These are phyloP conservation scores for Pelosia muscerda DNA, from an alignment of 2,888 invertebrate genomes.

Conservation along the genomic window DNA sequence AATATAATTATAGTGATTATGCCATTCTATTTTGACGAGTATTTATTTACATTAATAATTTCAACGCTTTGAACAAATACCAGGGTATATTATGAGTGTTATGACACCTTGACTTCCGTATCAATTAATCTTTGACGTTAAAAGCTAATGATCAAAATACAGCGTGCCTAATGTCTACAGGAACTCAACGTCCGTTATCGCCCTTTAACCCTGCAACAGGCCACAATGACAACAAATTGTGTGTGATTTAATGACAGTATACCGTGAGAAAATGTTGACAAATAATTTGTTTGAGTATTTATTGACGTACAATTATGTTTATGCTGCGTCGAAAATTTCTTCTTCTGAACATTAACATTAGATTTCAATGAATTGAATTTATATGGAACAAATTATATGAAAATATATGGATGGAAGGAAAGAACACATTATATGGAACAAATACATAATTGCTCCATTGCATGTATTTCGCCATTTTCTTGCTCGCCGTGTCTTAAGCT, in stretches of 20 bases:
- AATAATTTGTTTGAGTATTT: slow-evolving; percentile 13
- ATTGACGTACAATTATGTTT: not conserved
- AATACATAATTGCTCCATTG: too few relatives aligned
- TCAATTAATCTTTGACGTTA: slow-evolving; percentile 33
- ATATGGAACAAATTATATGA: too few relatives aligned
- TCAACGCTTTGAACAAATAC: not conserved
- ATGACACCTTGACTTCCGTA: slow-evolving; percentile 17
- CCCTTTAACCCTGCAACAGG: slow-evolving; percentile 60
- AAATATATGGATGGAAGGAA: too few relatives aligned
- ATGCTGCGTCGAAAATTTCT: not conserved
- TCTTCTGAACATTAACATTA: not conserved
- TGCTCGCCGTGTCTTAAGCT: too few relatives aligned
- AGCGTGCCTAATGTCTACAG: slow-evolving; percentile 55
- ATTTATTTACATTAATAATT: not conserved
- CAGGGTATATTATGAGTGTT: not conserved
- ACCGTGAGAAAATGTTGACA: slow-evolving; percentile 64
- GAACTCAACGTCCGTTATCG: slow-evolving; percentile 72
- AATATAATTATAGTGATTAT: not conserved
- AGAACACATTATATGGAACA: too few relatives aligned
- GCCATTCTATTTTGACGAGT: not conserved
- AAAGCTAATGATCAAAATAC: slow-evolving; percentile 39
- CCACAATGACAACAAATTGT: slow-evolving; percentile 64
- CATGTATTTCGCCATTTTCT: too few relatives aligned
- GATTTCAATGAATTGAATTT: too few relatives aligned
- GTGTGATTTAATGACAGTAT: slow-evolving; percentile 66